Evolutionary conservation across 2,113 vertebrate species (phyloP).

Genomic region (Alectura lathami): DNA sequence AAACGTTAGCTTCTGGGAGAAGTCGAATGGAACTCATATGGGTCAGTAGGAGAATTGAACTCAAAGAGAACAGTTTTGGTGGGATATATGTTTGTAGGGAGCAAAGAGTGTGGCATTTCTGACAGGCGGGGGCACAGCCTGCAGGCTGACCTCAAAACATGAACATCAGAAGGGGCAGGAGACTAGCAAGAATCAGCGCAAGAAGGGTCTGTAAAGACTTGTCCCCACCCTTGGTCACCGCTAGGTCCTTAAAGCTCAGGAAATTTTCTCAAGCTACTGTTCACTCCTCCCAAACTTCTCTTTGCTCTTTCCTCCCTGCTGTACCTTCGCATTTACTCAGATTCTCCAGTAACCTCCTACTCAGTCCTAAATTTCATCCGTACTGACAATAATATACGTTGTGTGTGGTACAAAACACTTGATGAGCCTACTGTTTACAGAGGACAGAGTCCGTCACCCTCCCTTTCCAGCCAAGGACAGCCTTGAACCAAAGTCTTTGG

Average conservation of each 20-base stretch:
- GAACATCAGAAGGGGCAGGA: neutral
- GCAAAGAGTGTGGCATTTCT: neutral
- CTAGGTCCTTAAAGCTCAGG: neutral
- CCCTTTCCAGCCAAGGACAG: neutral
- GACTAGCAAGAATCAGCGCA: neutral
- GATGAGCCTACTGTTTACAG: neutral
- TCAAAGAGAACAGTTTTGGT: neutral
- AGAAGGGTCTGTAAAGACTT: neutral
- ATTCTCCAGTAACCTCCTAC: neutral
- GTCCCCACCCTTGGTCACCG: neutral
- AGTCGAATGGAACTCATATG: neutral
- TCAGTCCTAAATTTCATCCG: neutral
- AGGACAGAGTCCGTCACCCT: neutral
- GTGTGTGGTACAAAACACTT: neutral
- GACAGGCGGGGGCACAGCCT: neutral
- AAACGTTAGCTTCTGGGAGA: neutral
- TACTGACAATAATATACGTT: neutral
- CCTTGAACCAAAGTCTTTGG: neutral
- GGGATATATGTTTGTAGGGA: accelerated
- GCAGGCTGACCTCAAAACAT: neutral
- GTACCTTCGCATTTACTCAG: neutral
- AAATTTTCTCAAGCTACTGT: neutral
- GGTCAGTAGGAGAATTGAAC: neutral
- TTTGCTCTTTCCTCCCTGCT: neutral
- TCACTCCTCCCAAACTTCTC: neutral